A percentile compares a stretch with the other conserved stretches of the same genome.
Evolutionary conservation across 2,888 invertebrate genomes (phyloP).

Genomic region (Pandemis cinnamomeana): DNA sequence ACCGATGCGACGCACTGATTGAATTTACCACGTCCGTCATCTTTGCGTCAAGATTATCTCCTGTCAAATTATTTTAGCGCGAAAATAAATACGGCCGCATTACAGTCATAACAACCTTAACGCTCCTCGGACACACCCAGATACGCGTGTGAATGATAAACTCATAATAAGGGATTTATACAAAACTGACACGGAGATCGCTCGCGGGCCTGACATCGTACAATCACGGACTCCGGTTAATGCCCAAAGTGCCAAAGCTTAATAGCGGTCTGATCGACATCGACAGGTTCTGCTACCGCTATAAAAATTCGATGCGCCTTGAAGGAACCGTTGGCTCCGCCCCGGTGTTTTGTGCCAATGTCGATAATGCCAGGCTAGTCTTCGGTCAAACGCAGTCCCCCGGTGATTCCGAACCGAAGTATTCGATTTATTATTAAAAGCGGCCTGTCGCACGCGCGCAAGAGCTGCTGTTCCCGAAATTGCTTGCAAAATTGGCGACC

Average conservation of each 20-base stretch:
- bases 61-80: constrained; percentile 40
- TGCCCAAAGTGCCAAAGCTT: constrained; percentile 60
- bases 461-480: constrained; percentile 76
- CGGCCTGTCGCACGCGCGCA: constrained; percentile 68
- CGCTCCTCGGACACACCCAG: constrained; percentile 6
- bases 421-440: constrained; percentile 83
- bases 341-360: constrained; percentile 70
- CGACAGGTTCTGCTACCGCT: constrained; percentile 69
- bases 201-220: constrained; percentile 39
- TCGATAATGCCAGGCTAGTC: constrained; percentile 78
- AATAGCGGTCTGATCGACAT: constrained; percentile 70
- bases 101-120: constrained; percentile 38
- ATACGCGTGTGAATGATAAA: constrained; percentile 41
- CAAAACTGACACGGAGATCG: constrained; percentile 47
- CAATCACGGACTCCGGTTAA: constrained; percentile 52
- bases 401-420: constrained; percentile 68
- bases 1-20: constrained; percentile 46
- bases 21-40: constrained; percentile 43
- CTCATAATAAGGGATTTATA: constrained; percentile 46
- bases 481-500: constrained; percentile 79
- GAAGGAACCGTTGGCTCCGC: constrained; percentile 74
- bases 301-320: constrained; percentile 68
- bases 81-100: constrained; percentile 31
- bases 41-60: constrained; percentile 39
- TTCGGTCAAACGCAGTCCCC: constrained; percentile 66